Evolutionary conservation across 2,797 vertebrate species (phyloP), one percentile per base, ranked within the genome.

Genomic region (Acrossocheilus fasciatus): DNA sequence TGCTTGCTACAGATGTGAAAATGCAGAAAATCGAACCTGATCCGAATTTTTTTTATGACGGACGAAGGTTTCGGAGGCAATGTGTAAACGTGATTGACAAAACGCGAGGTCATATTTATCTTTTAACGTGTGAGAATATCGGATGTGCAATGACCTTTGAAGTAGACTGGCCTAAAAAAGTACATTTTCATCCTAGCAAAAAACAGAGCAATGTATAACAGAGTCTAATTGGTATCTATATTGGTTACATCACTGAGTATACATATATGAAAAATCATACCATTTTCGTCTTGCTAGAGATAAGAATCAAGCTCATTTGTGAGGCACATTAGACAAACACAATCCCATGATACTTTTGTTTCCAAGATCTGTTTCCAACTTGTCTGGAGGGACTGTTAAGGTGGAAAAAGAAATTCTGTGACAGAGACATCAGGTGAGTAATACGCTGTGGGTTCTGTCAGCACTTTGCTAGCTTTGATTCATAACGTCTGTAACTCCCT

Each of bases 221-320:
- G 43, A 30, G 11, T 17, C 23, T 73, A 30, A 26, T 30, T 30
- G 43, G 3, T 73, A 23, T n/a, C 20, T 6, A 59, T 59, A 8
- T 4, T n/a, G 1, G 0, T 17, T 17, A 57, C 20, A 77, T 23
- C 20, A 6, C 52, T 41, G 6, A 43, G 7, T 43, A 54, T 30
- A 43, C 57, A 11, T 62, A 41, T 11, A 79, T 62, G 12, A 30
- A 64, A 43, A 26, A 12, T 59, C 17, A 39, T 54, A 23, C 6
- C 3, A 12, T 54, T 57, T 77, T 52, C 20, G 26, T 50, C 36
- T 57, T 62, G 39, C 54, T 79, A 79, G n/a, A 79, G 54, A 64
- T 9, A 62, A 64, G 26, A 43, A 79, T 45, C n/a, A 43, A 45
- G 88, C 91, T 94, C 91, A 94, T 93, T 93, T 91, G 66, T 0